Percentiles rank a stretch among this genome's conserved stretches.
These are phyloP conservation scores for Phyllotreta striolata DNA, from an alignment of 2,888 invertebrate genomes.

Conservation along the genomic window DNA sequence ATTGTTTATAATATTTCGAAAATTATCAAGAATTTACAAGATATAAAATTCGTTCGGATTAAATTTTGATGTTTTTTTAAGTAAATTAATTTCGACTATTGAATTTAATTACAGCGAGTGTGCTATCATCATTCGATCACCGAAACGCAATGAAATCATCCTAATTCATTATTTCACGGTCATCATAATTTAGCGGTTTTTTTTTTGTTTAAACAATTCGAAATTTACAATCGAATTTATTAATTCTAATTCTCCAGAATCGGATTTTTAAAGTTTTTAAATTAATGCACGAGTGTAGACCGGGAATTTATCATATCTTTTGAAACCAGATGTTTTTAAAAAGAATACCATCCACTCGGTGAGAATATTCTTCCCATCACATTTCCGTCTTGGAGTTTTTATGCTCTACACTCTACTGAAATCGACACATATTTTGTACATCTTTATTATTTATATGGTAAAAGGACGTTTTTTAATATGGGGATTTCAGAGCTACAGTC, in stretches of 20 bases:
- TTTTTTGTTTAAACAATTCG: constrained; percentile 1
- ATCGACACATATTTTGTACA: constrained; percentile 19
- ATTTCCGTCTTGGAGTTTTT: constrained; percentile 24
- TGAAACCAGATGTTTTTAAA: constrained; percentile 14
- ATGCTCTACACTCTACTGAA: constrained; percentile 8
- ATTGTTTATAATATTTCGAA: too few species aligned
- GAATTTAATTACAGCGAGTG: constrained; percentile 2
- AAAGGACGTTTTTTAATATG: background rate
- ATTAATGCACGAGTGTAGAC: constrained; percentile 3
- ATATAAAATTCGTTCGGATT: too few species aligned
- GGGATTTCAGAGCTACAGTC: background rate
- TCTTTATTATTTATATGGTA: constrained; percentile 7
- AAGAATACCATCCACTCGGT: constrained; percentile 18
- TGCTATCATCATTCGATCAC: constrained; percentile 6
- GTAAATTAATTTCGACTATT: background rate
- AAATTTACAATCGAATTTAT: too few species aligned
- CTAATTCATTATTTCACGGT: constrained; percentile 25
- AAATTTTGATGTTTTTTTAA: background rate
- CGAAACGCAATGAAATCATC: constrained; percentile 22
- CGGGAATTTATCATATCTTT: constrained; percentile 1
- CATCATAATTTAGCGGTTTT: constrained; percentile 3
- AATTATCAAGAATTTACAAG: too few species aligned
- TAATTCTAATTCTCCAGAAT: too few species aligned
- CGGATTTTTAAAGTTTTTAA: background rate
- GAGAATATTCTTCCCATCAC: constrained; percentile 24